phyloP scores from a whole-genome alignment of 2,113 vertebrate genomes.

The Cryptomyrus ogoouensis region DNA sequence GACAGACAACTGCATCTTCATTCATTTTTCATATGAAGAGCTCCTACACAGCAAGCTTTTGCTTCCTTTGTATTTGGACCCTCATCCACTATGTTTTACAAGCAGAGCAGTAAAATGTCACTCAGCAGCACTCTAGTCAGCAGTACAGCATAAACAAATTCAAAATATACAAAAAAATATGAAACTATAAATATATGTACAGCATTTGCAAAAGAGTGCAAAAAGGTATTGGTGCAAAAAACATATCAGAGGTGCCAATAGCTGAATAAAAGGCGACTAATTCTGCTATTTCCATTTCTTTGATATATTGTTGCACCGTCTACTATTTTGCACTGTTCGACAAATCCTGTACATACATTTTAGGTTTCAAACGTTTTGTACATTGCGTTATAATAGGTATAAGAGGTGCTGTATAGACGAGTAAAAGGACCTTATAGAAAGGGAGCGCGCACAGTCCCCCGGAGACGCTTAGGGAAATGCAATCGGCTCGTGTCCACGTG shows the following conservation, averaged over 20 bases:
- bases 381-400: not conserved
- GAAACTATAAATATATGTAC: not conserved
- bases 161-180: not conserved
- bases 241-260: not conserved
- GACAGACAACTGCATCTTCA: not conserved
- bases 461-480: constrained; percentile 38
- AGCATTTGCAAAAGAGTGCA: not conserved
- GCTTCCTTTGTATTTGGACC: not conserved
- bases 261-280: not conserved
- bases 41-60: not conserved
- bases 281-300: not conserved
- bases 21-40: not conserved
- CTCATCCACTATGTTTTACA: not conserved
- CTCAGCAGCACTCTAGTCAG: not conserved
- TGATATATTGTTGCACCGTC: not conserved
- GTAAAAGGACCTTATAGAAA: constrained; percentile 49
- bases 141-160: not conserved
- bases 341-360: not conserved
- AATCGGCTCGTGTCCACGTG: constrained; percentile 17
- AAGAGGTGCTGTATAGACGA: not conserved
- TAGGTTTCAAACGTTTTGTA: not conserved
- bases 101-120: not conserved
- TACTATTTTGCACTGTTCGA: not conserved
- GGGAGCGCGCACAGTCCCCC: constrained; percentile 55
- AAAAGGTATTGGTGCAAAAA: not conserved